Evolutionary conservation across 1,140 invertebrate species (phyloP).

Genomic region (Panulirus ornatus): DNA sequence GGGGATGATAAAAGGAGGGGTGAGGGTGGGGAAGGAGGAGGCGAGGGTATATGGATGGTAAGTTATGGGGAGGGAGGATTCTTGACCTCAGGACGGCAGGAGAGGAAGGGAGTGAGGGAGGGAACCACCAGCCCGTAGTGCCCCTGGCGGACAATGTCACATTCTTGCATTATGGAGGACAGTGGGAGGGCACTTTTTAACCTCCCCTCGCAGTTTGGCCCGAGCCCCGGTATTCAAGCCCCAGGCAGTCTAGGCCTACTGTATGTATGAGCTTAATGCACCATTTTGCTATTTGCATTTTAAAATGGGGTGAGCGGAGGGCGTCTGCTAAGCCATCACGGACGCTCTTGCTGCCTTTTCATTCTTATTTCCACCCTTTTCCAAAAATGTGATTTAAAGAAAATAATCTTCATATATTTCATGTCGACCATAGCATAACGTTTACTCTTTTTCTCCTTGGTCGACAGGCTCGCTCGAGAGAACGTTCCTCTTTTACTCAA

Average conservation of each 20-base stretch:
- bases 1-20: too few species aligned
- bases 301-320: slow-evolving; percentile 68
- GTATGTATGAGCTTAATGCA: slow-evolving; percentile 71
- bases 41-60: neutral
- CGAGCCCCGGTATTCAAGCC: slow-evolving; percentile 62
- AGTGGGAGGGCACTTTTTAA: slow-evolving; percentile 14
- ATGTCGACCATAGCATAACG: neutral
- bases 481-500: too few species aligned
- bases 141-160: slow-evolving; percentile 17
- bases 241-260: slow-evolving; percentile 65
- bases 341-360: slow-evolving; percentile 64
- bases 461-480: too few species aligned
- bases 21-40: neutral
- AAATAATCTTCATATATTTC: neutral
- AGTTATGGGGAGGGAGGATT: neutral
- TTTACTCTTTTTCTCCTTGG: neutral
- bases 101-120: neutral
- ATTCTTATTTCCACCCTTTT: slow-evolving; percentile 59
- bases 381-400: slow-evolving; percentile 4
- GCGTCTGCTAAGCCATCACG: slow-evolving; percentile 44
- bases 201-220: neutral
- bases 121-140: neutral
- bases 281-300: slow-evolving; percentile 73
- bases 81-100: neutral
- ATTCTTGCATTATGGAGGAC: slow-evolving; percentile 44